phyloP scores from a whole-genome alignment of 1,140 invertebrate genomes.

The Whitmania pigra region DNA sequence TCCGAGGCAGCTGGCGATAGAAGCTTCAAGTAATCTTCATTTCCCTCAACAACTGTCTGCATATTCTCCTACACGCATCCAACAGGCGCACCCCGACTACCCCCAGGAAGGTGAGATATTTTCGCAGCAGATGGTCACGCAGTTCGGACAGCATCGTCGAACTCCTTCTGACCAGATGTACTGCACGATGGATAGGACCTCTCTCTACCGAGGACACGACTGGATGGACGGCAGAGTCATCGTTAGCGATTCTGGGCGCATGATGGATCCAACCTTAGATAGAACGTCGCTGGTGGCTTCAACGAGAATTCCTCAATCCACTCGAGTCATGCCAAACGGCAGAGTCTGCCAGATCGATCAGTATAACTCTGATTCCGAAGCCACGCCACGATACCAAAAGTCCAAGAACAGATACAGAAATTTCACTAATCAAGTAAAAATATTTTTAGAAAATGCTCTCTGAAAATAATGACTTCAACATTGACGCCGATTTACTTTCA shows the following conservation, averaged over 20 bases:
- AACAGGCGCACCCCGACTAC: not conserved
- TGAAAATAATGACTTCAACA: not conserved
- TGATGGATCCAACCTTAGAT: not conserved
- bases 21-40: not conserved
- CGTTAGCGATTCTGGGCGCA: not conserved
- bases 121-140: not conserved
- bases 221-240: not conserved
- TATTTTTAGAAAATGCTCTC: not conserved
- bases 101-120: not conserved
- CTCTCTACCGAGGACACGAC: not conserved
- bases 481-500: not conserved
- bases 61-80: not conserved
- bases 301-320: not conserved
- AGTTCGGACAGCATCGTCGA: not conserved
- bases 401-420: constrained; percentile 6
- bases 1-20: not conserved
- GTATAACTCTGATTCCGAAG: constrained; percentile 17
- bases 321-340: not conserved
- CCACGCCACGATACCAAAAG: constrained; percentile 10
- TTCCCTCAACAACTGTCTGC: not conserved
- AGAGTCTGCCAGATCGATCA: constrained; percentile 4
- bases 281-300: not conserved
- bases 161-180: not conserved
- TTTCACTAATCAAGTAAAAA: not conserved
- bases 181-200: not conserved